These are phyloP conservation scores for Cynaeus angustus DNA, from an alignment of 2,888 invertebrate species.

Conservation along the genomic window DNA sequence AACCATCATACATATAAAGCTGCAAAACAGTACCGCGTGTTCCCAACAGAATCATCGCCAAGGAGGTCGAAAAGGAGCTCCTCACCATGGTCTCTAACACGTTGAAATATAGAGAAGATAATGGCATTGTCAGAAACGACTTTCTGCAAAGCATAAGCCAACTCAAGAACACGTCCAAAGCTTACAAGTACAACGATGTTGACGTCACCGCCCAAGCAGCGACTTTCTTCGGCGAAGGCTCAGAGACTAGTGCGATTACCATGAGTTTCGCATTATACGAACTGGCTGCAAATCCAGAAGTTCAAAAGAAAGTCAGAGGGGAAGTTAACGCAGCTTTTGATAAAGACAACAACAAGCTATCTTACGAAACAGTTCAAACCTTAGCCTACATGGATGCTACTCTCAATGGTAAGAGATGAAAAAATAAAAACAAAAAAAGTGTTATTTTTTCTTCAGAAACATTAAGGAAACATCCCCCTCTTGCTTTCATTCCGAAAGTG, in stretches of 20 bases:
- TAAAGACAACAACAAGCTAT: conserved; percentile 64
- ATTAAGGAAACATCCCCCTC: conserved; percentile 59
- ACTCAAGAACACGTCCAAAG: conserved; percentile 56
- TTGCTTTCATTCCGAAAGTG: conserved; percentile 38
- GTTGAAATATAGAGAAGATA: conserved; percentile 67
- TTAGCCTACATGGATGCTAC: conserved; percentile 72
- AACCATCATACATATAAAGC: too few relatives aligned
- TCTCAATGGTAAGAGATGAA: conserved; percentile 63
- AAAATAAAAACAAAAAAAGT: too few relatives aligned
- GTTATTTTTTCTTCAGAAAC: conserved; percentile 49
- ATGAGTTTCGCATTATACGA: conserved; percentile 67
- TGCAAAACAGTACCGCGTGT: too few relatives aligned
- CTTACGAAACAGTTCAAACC: conserved; percentile 69
- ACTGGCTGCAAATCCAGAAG: conserved; percentile 67
- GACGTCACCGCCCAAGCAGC: conserved; percentile 67
- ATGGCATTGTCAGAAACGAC: conserved; percentile 68
- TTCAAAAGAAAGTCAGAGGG: conserved; percentile 68
- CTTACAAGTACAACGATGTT: conserved; percentile 55
- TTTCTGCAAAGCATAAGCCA: conserved; percentile 69
- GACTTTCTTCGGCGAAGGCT: conserved; percentile 71
- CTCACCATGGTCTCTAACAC: conserved; percentile 63
- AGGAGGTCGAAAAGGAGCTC: conserved; percentile 64
- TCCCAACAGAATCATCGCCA: not conserved
- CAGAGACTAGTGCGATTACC: conserved; percentile 70
- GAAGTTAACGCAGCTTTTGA: conserved; percentile 66